Evolutionary conservation across 2,797 vertebrate genomes (phyloP).

Genomic region (Aselliscus stoliczkanus): DNA sequence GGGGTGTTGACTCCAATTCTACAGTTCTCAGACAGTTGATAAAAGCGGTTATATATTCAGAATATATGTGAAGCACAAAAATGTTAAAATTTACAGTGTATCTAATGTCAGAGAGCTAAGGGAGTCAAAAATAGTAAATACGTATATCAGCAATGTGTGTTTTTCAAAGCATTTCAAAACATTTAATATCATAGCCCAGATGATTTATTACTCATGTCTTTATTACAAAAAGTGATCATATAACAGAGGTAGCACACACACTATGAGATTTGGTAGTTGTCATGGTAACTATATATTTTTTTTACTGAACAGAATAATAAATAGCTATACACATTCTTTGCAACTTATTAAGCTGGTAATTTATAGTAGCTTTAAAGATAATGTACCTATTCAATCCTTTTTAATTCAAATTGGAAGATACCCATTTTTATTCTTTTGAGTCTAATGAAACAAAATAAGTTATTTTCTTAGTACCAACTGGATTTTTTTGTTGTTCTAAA

Average conservation of each 20-base stretch:
- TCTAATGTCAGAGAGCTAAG: slow-evolving; percentile 31
- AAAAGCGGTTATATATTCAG: neutral
- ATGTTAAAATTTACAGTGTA: slow-evolving; percentile 27
- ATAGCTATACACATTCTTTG: slow-evolving; percentile 66
- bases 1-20: neutral
- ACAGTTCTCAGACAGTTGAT: neutral
- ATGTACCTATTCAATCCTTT: neutral
- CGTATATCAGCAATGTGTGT: neutral
- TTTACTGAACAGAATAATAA: slow-evolving; percentile 70
- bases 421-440: slow-evolving; percentile 21
- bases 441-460: neutral
- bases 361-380: slow-evolving; percentile 47
- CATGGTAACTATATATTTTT: slow-evolving; percentile 72
- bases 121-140: slow-evolving; percentile 31
- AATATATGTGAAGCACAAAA: slow-evolving; percentile 18
- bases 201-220: slow-evolving; percentile 38
- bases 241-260: slow-evolving; percentile 59
- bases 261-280: slow-evolving; percentile 73
- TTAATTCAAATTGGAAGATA: slow-evolving; percentile 29
- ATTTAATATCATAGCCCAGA: slow-evolving; percentile 61
- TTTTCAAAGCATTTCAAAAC: slow-evolving; percentile 63
- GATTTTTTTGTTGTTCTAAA: slow-evolving; percentile 3
- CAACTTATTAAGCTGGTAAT: slow-evolving; percentile 72
- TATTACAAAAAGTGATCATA: slow-evolving; percentile 50
- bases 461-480: neutral